phyloP scores from a whole-genome alignment of 1,140 invertebrate genomes.

The Zaprionus taronus region DNA sequence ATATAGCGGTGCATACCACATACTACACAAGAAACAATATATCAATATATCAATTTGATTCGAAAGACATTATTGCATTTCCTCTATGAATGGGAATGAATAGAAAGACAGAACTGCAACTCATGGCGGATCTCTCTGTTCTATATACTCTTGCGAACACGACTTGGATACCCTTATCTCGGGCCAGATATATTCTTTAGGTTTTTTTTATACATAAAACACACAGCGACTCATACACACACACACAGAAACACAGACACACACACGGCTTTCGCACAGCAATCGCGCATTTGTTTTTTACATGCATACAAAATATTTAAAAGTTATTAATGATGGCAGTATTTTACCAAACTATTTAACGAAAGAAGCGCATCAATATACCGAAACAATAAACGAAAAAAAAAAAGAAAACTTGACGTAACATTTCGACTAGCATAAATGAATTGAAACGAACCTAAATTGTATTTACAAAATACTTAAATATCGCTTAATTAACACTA shows the following conservation, averaged over 20 bases:
- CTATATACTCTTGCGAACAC: background rate
- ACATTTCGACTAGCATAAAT: conserved; percentile 77
- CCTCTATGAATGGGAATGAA: background rate
- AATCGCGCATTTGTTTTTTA: conserved; percentile 74
- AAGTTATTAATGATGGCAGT: conserved; percentile 65
- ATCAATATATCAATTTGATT: conserved; percentile 25
- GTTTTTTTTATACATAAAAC: conserved; percentile 7
- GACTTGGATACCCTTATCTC: background rate
- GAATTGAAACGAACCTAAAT: conserved; percentile 72
- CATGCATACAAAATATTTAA: conserved; percentile 65
- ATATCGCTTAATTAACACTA: conserved; percentile 69
- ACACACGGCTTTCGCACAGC: conserved; percentile 72
- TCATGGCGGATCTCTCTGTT: conserved; percentile 1
- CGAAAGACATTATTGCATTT: background rate
- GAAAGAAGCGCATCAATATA: conserved; percentile 42
- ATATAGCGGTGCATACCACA: conserved; percentile 56
- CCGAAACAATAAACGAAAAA: background rate
- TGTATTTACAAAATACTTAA: conserved; percentile 80
- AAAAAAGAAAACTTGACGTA: conserved; percentile 58
- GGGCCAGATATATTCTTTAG: conserved; percentile 9
- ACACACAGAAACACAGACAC: background rate
- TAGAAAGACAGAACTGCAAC: background rate
- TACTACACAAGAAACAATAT: conserved; percentile 43
- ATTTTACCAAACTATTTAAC: conserved; percentile 63
- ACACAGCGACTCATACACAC: conserved; percentile 10